Percentiles rank a stretch among this genome's conserved stretches.
Evolutionary conservation across 2,888 invertebrate species (phyloP).

Genomic region (Magallana nippona): DNA sequence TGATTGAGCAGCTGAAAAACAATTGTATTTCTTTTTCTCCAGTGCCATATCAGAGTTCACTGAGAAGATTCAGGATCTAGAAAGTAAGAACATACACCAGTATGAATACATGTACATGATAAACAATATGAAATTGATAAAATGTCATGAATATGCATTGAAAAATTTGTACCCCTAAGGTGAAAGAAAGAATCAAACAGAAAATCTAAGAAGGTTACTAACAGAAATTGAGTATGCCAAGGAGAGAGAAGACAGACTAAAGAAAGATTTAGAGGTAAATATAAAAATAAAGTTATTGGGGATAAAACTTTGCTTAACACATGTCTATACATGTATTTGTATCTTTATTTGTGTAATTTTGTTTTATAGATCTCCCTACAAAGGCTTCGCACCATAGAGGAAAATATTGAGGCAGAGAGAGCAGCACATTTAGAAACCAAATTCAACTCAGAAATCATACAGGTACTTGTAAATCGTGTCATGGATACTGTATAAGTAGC

Average conservation of each 20-base stretch:
- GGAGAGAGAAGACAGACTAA: conserved; percentile 72
- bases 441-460: conserved; percentile 79
- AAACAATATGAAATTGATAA: not conserved
- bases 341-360: not conserved
- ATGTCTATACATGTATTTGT: not conserved
- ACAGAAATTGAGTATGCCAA: conserved; percentile 72
- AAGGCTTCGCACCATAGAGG: conserved; percentile 72
- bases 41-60: conserved; percentile 70
- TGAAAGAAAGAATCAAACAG: conserved; percentile 69
- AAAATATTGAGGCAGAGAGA: conserved; percentile 76
- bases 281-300: too few relatives aligned
- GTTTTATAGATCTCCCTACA: conserved; percentile 65
- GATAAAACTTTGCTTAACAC: not conserved
- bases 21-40: conserved; percentile 51
- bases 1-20: too few relatives aligned
- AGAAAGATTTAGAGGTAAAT: conserved; percentile 72
- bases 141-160: not conserved
- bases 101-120: too few relatives aligned
- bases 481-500: too few relatives aligned
- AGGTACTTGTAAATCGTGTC: conserved; percentile 63
- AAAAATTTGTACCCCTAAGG: conserved; percentile 56
- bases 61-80: conserved; percentile 71
- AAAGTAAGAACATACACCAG: conserved; percentile 63
- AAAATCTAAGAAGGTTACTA: conserved; percentile 67
- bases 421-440: conserved; percentile 78